These are phyloP conservation scores for Lutraria lutraria DNA, from an alignment of 2,888 invertebrate species.

Conservation along the genomic window DNA sequence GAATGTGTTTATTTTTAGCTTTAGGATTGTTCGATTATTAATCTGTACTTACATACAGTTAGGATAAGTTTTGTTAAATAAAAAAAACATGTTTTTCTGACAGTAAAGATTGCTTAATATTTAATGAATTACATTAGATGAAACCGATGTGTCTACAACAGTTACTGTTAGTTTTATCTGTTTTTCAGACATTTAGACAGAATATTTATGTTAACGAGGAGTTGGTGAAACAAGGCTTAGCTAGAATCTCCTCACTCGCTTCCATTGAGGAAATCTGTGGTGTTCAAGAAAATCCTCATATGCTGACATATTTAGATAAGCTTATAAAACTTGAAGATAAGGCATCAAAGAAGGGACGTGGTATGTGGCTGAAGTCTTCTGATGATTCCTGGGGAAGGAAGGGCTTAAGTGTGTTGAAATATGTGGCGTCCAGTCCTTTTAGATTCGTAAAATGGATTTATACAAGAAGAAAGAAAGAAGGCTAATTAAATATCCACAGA, in stretches of 20 bases:
- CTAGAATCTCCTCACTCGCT: constrained; percentile 41
- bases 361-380: constrained; percentile 50
- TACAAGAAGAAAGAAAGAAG: constrained; percentile 24
- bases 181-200: constrained; percentile 50
- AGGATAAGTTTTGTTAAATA: too few relatives aligned
- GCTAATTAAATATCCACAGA: background rate
- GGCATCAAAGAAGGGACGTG: constrained; percentile 48
- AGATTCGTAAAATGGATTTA: constrained; percentile 50
- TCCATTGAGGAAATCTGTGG: constrained; percentile 6
- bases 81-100: too few relatives aligned
- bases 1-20: too few relatives aligned
- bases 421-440: constrained; percentile 42
- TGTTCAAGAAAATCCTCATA: constrained; percentile 38
- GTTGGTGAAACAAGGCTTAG: constrained; percentile 50
- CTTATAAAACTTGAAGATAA: constrained; percentile 46
- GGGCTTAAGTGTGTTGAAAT: constrained; percentile 27
- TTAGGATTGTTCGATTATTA: too few relatives aligned
- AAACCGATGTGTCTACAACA: too few relatives aligned
- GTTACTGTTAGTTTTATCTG: background rate
- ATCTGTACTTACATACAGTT: too few relatives aligned
- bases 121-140: too few relatives aligned
- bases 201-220: constrained; percentile 54
- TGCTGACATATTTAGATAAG: constrained; percentile 54
- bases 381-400: constrained; percentile 19
- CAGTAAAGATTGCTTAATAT: too few relatives aligned